Base-by-base conservation (phyloP, 1,140 invertebrate species). In the Temnothorax curvispinosus region DNA sequence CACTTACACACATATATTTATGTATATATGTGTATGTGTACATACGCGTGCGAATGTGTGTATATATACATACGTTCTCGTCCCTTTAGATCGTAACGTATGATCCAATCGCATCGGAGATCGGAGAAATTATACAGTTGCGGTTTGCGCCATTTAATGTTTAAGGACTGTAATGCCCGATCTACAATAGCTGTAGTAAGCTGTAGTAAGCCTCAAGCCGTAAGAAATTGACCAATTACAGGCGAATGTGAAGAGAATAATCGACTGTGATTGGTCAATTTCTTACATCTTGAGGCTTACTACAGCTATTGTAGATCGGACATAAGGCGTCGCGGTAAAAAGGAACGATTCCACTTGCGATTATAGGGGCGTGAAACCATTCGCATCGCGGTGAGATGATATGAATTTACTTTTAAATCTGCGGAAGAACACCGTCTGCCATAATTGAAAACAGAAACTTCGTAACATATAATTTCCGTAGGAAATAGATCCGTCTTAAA, bases 381-480 rank as follows among this genome's bases (percentile, higher is more conserved):
- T 56, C 9, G 74, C 54, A 13, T 58, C 15, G 13, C 27, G 58
- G 9, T 13, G 41, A 62, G 15, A 62, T n/a, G 2, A 38, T 77
- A 62, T 15, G 15, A 77, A 50, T 77, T 32, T 47, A 64, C 56
- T 77, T 47, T 44, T 32, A 18, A 76, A 32, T 76, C 21, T 15
- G 74, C 35, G 7, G 2, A 44, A 32, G 38, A 50, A 32, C 3
- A 44, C 5, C 7, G 13, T 64, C 27, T 35, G 41, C 27, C 21
- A 35, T 50, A 47, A 64, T 77, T 62, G 50, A 38, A 54, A 56
- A 35, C 9, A 35, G 38, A 47, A 71, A 74, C 27, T 54, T 74
- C 11, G 4, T 2, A 6, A 15, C n/a, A 15, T 18, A 15, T 7
- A 54, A 54, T 74, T 38, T 41, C 11, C 5, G 18, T 74, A 21